Percentiles rank a stretch among this genome's conserved stretches.
These are phyloP conservation scores for Drosophila teissieri DNA, from an alignment of 1,140 invertebrate genomes.

Conservation along the genomic window DNA sequence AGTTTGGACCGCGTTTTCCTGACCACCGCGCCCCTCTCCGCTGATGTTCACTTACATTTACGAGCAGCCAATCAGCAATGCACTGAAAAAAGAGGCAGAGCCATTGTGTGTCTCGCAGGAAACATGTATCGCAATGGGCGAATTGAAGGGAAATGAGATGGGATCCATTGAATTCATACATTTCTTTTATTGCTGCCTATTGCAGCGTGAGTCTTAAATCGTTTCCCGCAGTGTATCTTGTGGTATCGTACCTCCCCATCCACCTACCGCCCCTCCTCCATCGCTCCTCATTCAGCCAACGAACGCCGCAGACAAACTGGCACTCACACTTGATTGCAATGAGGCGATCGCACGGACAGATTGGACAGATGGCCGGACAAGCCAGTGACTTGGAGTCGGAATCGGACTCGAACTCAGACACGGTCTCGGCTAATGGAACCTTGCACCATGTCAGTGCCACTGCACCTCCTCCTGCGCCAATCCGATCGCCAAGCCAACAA, in stretches of 20 bases:
- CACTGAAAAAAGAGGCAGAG: slow-evolving; percentile 2
- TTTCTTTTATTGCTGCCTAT: too few species aligned
- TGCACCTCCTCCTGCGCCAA: background rate
- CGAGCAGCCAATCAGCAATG: slow-evolving; percentile 48
- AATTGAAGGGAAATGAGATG: too few species aligned
- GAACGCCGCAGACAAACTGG: slow-evolving; percentile 78
- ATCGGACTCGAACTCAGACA: slow-evolving; percentile 29
- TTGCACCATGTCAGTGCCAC: slow-evolving; percentile 54
- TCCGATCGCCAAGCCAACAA: background rate
- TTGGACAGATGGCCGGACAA: slow-evolving; percentile 4
- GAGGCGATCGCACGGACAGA: slow-evolving; percentile 34
- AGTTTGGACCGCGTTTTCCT: slow-evolving; percentile 32
- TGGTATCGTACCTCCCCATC: slow-evolving; percentile 21
- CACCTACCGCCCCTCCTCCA: background rate
- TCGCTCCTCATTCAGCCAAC: slow-evolving; percentile 27
- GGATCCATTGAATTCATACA: too few species aligned
- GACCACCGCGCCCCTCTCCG: slow-evolving; percentile 1
- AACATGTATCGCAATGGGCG: too few species aligned
- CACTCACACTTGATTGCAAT: slow-evolving; percentile 81
- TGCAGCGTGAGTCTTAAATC: too few species aligned
- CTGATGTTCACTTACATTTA: slow-evolving; percentile 1
- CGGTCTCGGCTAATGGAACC: slow-evolving; percentile 69
- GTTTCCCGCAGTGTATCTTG: slow-evolving; percentile 21
- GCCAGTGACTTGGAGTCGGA: slow-evolving; percentile 15
- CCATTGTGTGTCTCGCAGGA: background rate